Evolutionary conservation across 2,888 invertebrate genomes (phyloP), one percentile per base, ranked within the genome.

Genomic region (Brachynemurus nebulosus): DNA sequence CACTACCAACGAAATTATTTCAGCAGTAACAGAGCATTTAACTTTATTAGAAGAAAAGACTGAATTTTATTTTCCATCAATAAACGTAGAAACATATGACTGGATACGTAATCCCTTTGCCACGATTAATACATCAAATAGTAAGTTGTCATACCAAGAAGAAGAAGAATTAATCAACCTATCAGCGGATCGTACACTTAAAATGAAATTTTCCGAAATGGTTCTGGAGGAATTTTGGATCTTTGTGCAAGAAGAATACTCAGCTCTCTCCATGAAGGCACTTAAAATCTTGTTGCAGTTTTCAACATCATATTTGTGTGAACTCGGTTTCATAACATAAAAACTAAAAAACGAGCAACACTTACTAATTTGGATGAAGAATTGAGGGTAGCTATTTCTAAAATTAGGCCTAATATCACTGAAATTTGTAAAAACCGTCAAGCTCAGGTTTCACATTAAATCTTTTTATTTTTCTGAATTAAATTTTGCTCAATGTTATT

Each of bases 151-250:
- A 14, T 35, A 35, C 35, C 9, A 11, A 8, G 35, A 49, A 46
- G 43, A 49, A 49, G n/a, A n/a, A n/a, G 45, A 49, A 47, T 37
- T 49, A 20, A 45, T 47, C 12, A 44, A 43, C 25, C 23, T 47
- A 21, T 44, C 44, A 46, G 36, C 41, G 17, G 44, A 47, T 48
- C 44, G 48, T 18, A 48, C 45, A 42, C 45, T 43, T 45, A 48
- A 45, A 47, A 34, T 47, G 30, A 47, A 45, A 40, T 34, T 45
- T 48, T 42, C 42, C 3, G 49, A 49, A 47, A 47, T 47, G 40
- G 38, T 43, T 2, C 33, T 47, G 35, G 39, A 20, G 37, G 17
- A 45, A 42, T 48, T 48, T 45, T 47, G 47, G 48, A 42, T 47
- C 17, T 20, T 17, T 42, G 30, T 46, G 11, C 36, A 44, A 45